Evolutionary conservation across 2,888 invertebrate species (phyloP).

Genomic region (Cataglyphis altisquamis): DNA sequence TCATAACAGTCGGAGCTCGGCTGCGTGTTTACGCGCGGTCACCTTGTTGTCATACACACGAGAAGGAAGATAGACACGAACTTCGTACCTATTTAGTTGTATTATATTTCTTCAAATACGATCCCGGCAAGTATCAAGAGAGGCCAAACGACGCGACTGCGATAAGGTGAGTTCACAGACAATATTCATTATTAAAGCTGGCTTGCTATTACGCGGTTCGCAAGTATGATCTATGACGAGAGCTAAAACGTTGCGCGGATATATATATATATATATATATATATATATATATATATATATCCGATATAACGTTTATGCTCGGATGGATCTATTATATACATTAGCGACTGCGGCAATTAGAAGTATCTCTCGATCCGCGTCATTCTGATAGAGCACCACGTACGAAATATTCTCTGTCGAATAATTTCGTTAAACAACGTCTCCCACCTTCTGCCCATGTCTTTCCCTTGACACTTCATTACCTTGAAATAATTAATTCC

Average conservation of each 20-base stretch:
- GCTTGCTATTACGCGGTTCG: too few relatives aligned
- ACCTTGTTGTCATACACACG: background rate
- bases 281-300: background rate
- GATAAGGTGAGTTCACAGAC: background rate
- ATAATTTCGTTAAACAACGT: slow-evolving; percentile 69
- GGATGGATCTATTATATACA: background rate
- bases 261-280: too few relatives aligned
- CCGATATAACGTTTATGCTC: background rate
- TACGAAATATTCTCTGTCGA: slow-evolving; percentile 71
- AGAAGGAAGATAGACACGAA: background rate
- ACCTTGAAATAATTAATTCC: slow-evolving; percentile 76
- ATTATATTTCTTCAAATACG: background rate
- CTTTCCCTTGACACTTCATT: slow-evolving; percentile 75
- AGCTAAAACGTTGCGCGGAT: too few relatives aligned
- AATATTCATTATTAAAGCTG: too few relatives aligned
- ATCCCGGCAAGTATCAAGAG: background rate
- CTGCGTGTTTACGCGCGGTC: background rate
- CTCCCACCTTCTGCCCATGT: slow-evolving; percentile 30
- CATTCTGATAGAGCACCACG: slow-evolving; percentile 39
- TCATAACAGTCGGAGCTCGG: background rate
- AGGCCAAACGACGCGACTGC: background rate
- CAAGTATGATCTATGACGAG: too few relatives aligned
- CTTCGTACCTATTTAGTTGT: background rate
- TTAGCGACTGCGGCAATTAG: slow-evolving; percentile 62
- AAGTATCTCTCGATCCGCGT: slow-evolving; percentile 59